Evolutionary conservation across 2,888 invertebrate species (phyloP), one percentile per base, ranked within the genome.

Genomic region (Abscondita cerata): DNA sequence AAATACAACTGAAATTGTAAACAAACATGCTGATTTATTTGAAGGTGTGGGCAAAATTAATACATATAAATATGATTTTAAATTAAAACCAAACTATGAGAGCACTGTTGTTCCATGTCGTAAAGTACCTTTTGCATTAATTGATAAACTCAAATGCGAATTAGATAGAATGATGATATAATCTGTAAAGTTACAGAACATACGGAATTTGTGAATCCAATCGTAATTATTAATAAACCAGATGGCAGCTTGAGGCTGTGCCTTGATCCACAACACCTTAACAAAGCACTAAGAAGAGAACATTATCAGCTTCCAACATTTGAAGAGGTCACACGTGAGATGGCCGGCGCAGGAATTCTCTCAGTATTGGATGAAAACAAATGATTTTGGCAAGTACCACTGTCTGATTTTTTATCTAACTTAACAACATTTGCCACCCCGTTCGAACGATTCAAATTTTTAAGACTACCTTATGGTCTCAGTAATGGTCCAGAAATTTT

Each of bases 331-430:
- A 4, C 25, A 2, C 13, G 15, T 48, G n/a, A 48, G 9, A 20
- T 31, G 13, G 12, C 9, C 4, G 38, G 12, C 12, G 38, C 38
- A 8, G 12, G 12, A 38, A 38, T 38, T 13, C 8, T 31, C 5
- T 9, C 13, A n/a, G n/a, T n/a, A n/a, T n/a, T n/a, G n/a, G n/a
- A n/a, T n/a, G n/a, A n/a, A 48, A 31, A 48, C 2, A 48, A 48
- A 9, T 13, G 48, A 20, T 48, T 48, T 13, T 48, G 25, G 25
- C 48, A 48, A 48, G 15, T 48, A n/a, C n/a, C 25, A 31, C 31
- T 31, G 9, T 13, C 9, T 31, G 1, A 47, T 9, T 11, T 8
- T n/a, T 18, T 11, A 11, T 20, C 20, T 12, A 1, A 31, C 1
- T n/a, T 48, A 13, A 20, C 20, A 18, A 31, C 31, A 8, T 48